Percentiles rank a stretch among this genome's conserved stretches.
phyloP scores from a whole-genome alignment of 1,140 invertebrate species.

The Phthorimaea operculella region DNA sequence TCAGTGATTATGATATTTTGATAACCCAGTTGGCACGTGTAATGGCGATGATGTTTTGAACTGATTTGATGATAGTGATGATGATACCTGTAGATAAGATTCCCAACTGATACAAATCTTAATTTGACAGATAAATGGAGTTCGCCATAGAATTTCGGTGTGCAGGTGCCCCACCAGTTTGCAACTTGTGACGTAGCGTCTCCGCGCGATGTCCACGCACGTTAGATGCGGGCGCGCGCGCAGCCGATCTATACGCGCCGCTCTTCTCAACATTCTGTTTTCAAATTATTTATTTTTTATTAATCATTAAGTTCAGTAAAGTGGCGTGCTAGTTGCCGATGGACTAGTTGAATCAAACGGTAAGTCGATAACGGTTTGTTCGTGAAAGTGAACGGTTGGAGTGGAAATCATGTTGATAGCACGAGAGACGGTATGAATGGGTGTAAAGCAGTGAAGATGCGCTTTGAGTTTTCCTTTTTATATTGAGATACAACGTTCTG shows the following conservation, averaged over 20 bases:
- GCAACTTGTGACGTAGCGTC: conserved; percentile 12
- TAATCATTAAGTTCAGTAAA: conserved; percentile 1
- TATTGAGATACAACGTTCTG: too few species aligned
- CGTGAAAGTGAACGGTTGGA: neutral
- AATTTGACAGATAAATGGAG: too few species aligned
- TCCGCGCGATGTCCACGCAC: neutral
- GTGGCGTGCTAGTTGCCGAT: neutral
- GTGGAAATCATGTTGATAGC: neutral
- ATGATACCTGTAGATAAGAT: too few species aligned
- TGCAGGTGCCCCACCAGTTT: conserved; percentile 2
- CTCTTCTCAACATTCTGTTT: neutral
- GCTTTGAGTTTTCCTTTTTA: too few species aligned
- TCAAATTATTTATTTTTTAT: conserved; percentile 8
- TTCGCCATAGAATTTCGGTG: conserved; percentile 2
- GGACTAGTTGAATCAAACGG: neutral
- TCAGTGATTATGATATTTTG: too few species aligned
- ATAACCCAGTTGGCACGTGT: too few species aligned
- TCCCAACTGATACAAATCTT: too few species aligned
- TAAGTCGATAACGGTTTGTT: neutral
- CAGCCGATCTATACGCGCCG: conserved; percentile 7
- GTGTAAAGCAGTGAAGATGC: too few species aligned
- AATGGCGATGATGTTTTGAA: too few species aligned
- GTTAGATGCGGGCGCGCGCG: conserved; percentile 13
- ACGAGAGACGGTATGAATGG: neutral
- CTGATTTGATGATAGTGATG: too few species aligned